Evolutionary conservation across 2,113 vertebrate species (phyloP).

Genomic region (Brachyhypopomus gauderio): DNA sequence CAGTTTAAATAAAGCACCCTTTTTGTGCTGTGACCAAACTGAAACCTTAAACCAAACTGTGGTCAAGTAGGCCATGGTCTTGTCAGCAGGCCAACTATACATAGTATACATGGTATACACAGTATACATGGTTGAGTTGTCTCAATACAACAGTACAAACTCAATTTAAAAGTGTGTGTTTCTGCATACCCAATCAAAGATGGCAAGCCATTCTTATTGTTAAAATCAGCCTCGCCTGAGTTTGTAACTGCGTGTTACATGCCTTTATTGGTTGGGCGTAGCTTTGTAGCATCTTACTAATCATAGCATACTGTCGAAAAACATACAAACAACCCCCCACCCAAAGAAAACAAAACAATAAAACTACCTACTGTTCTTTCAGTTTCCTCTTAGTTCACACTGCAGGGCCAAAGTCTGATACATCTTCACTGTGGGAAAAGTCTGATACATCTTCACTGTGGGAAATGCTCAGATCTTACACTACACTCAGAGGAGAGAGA

Average conservation of each 20-base stretch:
- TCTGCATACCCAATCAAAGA: not conserved
- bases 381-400: slow-evolving; percentile 1
- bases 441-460: too few species aligned
- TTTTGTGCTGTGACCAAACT: not conserved
- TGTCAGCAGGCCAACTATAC: slow-evolving; percentile 39
- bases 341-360: slow-evolving; percentile 38
- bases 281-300: not conserved
- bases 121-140: slow-evolving; percentile 7
- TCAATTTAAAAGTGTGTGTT: not conserved
- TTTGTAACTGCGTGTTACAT: not conserved
- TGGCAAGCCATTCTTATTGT: not conserved
- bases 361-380: slow-evolving; percentile 20
- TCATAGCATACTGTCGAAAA: not conserved
- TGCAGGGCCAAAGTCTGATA: not conserved
- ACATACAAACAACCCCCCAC: not conserved
- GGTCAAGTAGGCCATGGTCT: slow-evolving; percentile 33
- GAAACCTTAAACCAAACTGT: slow-evolving; percentile 21
- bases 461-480: too few species aligned
- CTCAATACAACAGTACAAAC: not conserved
- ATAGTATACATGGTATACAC: slow-evolving; percentile 5
- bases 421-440: too few species aligned
- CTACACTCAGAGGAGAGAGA: not conserved
- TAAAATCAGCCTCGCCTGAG: not conserved
- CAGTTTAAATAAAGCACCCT: slow-evolving; percentile 13
- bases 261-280: not conserved